These are phyloP conservation scores for Rhea americana DNA, from an alignment of 2,113 vertebrate genomes.

Conservation along the genomic window DNA sequence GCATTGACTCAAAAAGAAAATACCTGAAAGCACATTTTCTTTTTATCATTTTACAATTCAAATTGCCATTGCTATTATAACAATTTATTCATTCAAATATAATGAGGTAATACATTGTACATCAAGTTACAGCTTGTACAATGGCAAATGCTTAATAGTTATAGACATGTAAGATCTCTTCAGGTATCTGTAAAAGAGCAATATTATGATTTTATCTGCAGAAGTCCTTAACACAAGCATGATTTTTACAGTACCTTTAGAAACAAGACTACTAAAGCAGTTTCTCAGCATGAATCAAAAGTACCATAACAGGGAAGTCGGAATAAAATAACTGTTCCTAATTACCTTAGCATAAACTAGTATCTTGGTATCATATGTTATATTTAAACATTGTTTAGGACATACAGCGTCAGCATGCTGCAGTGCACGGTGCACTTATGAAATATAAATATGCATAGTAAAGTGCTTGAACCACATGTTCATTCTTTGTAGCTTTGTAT, in stretches of 20 bases:
- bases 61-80: background rate
- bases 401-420: background rate
- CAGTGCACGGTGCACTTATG: background rate
- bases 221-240: background rate
- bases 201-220: background rate
- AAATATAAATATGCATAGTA: background rate
- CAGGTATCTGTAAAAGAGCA: background rate
- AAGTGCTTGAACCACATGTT: background rate
- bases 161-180: background rate
- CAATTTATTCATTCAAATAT: background rate
- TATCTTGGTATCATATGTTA: background rate
- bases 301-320: background rate
- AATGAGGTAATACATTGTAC: background rate
- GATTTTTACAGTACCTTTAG: background rate
- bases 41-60: background rate
- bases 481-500: background rate
- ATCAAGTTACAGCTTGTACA: background rate
- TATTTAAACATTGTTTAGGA: conserved; percentile 2
- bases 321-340: conserved; percentile 12
- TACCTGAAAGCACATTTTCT: background rate
- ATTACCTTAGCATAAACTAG: conserved; percentile 13
- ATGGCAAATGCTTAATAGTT: background rate
- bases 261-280: background rate
- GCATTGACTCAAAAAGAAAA: background rate
- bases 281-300: conserved; percentile 23